Conservation (phyloP, 2,113 vertebrate genomes). For the Corythaixoides concolor region DNA sequence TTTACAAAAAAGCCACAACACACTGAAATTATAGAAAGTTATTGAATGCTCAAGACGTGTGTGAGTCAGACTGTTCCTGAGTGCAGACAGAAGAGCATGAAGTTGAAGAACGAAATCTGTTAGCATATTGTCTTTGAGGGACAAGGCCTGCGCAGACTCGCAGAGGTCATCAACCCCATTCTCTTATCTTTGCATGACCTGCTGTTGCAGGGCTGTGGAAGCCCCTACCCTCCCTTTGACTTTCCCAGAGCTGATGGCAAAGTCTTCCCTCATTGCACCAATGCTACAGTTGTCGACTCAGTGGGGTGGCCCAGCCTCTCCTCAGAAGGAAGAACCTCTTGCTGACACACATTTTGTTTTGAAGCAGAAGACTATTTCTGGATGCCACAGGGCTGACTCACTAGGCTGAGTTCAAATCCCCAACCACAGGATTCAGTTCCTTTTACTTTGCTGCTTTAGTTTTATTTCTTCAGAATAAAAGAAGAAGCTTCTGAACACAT, state of each 20-base stretch:
- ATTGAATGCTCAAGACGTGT: not conserved
- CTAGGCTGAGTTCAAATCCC: not conserved
- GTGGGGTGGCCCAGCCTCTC: not conserved
- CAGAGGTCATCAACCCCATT: not conserved
- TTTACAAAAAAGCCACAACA: not conserved
- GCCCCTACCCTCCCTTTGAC: not conserved
- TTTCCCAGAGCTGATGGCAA: not conserved
- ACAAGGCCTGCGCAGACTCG: not conserved
- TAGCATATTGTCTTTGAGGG: not conserved
- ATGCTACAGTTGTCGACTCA: accelerated
- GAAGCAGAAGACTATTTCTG: conserved; percentile 39
- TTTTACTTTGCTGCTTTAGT: conserved; percentile 18
- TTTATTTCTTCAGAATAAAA: conserved; percentile 45
- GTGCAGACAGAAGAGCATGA: not conserved
- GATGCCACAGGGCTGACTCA: conserved; percentile 10
- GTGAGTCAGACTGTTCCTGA: not conserved
- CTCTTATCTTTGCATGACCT: not conserved
- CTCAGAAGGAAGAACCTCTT: conserved; percentile 13
- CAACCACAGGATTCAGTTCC: conserved; percentile 50
- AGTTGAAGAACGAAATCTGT: not conserved
- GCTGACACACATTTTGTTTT: not conserved
- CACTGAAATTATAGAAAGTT: not conserved
- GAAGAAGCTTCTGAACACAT: not conserved
- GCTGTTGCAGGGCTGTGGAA: not conserved
- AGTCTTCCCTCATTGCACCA: not conserved